Base-by-base conservation (phyloP, 1,140 invertebrate species). In the Drosophila insularis region DNA sequence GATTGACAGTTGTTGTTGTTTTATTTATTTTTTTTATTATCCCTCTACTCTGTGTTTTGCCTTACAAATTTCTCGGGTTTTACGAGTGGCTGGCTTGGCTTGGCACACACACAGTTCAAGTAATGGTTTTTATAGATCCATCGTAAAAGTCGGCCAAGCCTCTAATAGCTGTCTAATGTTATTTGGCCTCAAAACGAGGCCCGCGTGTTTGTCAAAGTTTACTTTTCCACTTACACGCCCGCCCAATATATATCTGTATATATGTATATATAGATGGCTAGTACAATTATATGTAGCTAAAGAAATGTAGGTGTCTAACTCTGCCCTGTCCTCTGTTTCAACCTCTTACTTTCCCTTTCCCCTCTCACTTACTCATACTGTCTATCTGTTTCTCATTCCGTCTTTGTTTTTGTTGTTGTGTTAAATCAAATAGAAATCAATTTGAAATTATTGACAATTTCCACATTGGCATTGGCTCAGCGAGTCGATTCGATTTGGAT, bases 381-480 rank as follows among this genome's bases (percentile, higher is more conserved):
- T 43, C n/a, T 43, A 2, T 46, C 43, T 17, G 14, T 19, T 46
- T 46, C 14, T 17, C 1, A 19, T 68, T 68, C 54, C 64, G 46
- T 55, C 66, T 67, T 58, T 54, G 54, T 67, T n/a, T 17, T 67
- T 68, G 64, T 73, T 82, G 77, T 68, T 81, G 80, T 81, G 89
- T 70, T 78, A 90, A 90, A 81, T 86, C 89, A 90, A 91, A 91
- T 71, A 86, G 82, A 91, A 91, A 91, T 91, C 89, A 91, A 91
- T 90, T 91, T 86, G 89, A 90, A 90, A 90, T 90, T 90, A 90
- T 90, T 90, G 89, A 89, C 89, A 89, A 91, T 91, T 91, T 91
- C 84, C 89, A 91, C 76, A 86, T 58, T 90, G 89, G 74, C 85
- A 86, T 70, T 86, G 89, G 78, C 67, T 84, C 84, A 80, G 74